Percentiles rank a stretch among this genome's conserved stretches.
Evolutionary conservation across 2,888 invertebrate species (phyloP).

Genomic region (Caenorhabditis panamensis): DNA sequence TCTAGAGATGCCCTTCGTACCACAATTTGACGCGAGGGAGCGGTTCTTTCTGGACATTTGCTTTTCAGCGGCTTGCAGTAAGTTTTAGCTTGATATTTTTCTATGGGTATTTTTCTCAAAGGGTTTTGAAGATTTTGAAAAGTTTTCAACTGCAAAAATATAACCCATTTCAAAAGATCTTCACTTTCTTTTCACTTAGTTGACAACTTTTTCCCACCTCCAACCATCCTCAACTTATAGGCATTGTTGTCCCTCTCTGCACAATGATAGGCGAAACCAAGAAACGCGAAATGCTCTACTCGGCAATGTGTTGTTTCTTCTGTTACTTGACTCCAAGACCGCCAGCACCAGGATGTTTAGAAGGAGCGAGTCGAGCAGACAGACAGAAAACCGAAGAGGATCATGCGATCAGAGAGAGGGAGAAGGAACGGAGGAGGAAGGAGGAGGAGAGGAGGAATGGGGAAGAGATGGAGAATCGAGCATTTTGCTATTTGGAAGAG

Average conservation of each 20-base stretch:
- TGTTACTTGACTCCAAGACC: conserved; percentile 21
- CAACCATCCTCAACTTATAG: conserved; percentile 9
- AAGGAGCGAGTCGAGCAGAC: conserved; percentile 3
- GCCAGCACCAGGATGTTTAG: conserved; percentile 12
- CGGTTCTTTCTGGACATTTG: neutral
- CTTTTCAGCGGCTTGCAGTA: neutral
- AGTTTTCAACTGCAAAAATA: too few species aligned
- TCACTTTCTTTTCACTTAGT: too few species aligned
- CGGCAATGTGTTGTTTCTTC: conserved; percentile 25
- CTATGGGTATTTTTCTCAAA: too few species aligned
- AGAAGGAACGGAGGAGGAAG: conserved; percentile 2
- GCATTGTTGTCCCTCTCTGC: conserved; percentile 40
- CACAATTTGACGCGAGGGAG: neutral
- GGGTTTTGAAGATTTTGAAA: too few species aligned
- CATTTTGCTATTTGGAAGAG: conserved; percentile 24
- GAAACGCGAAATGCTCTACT: conserved; percentile 39
- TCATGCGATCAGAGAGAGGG: conserved; percentile 5
- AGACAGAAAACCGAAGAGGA: conserved; percentile 27
- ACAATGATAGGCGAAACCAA: conserved; percentile 25
- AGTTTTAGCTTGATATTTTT: neutral
- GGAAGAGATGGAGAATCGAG: neutral
- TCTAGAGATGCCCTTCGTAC: neutral
- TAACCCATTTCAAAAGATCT: too few species aligned
- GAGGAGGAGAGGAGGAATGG: neutral
- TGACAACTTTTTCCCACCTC: neutral